Base-by-base conservation (phyloP, 2,113 vertebrate species). In the Turnix velox region DNA sequence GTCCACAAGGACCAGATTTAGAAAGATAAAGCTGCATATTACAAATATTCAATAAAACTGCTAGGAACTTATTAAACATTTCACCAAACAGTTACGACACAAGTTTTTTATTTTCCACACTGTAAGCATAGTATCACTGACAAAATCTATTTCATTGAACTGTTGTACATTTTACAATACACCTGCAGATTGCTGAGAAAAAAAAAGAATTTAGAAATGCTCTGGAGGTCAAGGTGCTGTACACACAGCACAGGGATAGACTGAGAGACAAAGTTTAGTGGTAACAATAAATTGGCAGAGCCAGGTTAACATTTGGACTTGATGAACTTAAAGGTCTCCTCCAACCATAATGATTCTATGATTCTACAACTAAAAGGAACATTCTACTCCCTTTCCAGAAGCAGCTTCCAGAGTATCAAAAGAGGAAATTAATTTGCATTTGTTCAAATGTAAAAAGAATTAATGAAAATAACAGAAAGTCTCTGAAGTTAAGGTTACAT, bases 11-110 rank as follows among this genome's bases (percentile, higher is more conserved):
- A n/a, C n/a, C n/a, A n/a, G 0, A 69, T 78, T 92, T 52, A 74
- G 61, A 92, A 84, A 51, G 39, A 71, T 28, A 71, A 80, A 93
- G 67, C 62, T 72, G 66, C 48, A 55, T 88, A 91, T 57, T 87
- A 48, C 86, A 91, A 93, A 39, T 57, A 65, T 87, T 96, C 96
- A 95, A 87, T 85, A 96, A 94, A 95, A 68, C 66, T 69, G 78
- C 35, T 58, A 84, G 37, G 68, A 83, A 66, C 87, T 93, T 90
- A 81, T 73, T 74, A 88, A 71, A 87, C 87, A 97, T 85, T 74
- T 68, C 4, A 3, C 49, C 83, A 20, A 95, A 73, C 79, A 78
- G 87, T 65, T 65, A 85, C 84, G 80, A 94, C 91, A 52, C 23
- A 57, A 83, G 59, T 52, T 88, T 51, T 91, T 93, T 92, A 68